These are phyloP conservation scores for Philotrypesis tridentata DNA, from an alignment of 1,140 invertebrate species.

Conservation along the genomic window DNA sequence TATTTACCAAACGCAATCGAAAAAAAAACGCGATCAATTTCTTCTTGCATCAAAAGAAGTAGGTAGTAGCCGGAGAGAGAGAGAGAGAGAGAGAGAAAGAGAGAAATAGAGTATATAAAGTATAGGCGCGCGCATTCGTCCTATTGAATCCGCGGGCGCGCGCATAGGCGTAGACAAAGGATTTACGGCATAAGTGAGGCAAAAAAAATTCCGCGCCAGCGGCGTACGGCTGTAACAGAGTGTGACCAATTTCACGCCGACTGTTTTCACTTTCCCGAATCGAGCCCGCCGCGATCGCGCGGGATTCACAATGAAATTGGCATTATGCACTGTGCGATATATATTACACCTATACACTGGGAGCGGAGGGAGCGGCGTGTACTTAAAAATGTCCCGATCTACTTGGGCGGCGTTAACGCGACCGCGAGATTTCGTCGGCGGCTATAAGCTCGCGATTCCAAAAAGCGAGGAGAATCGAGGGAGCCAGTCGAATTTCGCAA, in stretches of 20 bases:
- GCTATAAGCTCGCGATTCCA: background rate
- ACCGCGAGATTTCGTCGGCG: constrained; percentile 41
- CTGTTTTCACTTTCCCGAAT: constrained; percentile 63
- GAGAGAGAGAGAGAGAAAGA: too few species aligned
- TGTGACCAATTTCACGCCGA: constrained; percentile 63
- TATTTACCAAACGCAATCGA: too few species aligned
- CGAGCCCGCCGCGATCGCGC: too few species aligned
- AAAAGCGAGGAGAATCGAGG: constrained; percentile 31
- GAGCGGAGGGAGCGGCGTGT: too few species aligned
- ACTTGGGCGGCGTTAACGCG: too few species aligned
- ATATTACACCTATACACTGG: too few species aligned
- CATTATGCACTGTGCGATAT: background rate
- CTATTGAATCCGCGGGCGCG: background rate
- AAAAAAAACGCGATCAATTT: too few species aligned
- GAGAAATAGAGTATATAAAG: too few species aligned
- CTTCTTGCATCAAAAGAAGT: too few species aligned
- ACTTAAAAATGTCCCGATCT: too few species aligned
- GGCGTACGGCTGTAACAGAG: constrained; percentile 50
- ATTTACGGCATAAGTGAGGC: constrained; percentile 23
- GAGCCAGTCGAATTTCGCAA: constrained; percentile 31
- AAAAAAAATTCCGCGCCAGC: background rate
- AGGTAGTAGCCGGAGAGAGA: too few species aligned
- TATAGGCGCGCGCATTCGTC: too few species aligned
- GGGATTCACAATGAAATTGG: constrained; percentile 23
- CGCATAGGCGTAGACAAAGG: constrained; percentile 27